Base-by-base conservation (phyloP, 2,888 invertebrate genomes). In the Stegana nigrithorax region DNA sequence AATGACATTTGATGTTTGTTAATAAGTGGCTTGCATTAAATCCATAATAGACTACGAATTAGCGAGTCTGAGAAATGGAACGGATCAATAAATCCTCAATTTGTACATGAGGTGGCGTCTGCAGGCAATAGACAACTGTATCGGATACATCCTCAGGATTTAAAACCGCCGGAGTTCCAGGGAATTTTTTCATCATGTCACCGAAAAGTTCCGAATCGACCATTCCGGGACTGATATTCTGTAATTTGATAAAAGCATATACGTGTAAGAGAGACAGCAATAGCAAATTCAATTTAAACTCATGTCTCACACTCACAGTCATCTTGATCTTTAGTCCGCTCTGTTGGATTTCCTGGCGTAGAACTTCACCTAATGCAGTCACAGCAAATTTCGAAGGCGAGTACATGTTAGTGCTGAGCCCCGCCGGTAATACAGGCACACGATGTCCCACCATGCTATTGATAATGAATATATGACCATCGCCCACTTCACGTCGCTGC, bases 401-500 rank as follows among this genome's bases (percentile, higher is more conserved):
- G 72, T 82, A 83, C 19, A 81, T 70, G 39, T 76, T 81, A 19
- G 73, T 67, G n/a, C 68, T n/a, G n/a, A n/a, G 51, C 6, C 69
- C 19, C 8, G 59, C 44, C 7, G 67, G 66, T 1, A 76, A 42
- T 39, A 61, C 62, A 1, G 77, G 76, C 17, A 78, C 63, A 0
- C 4, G 4, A 60, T 83, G 83, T 2, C 82, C 83, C 1, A 66
- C 66, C 26, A 78, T 27, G 42, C 82, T 81, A 51, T 85, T 87
- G 5, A 88, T 82, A 19, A 86, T 80, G 36, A 88, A 81, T 12
- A 88, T 82, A 68, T 87, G 87, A 0, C 87, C 87, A 67, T 87
- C 86, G 12, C 55, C 63, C 7, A 67, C 56, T 8, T 84, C 79
- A 2, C 78, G 73, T 1, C 55, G 59, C 23, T 68, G 85, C 87